These are phyloP conservation scores for Herminia tarsipennalis DNA, from an alignment of 2,888 invertebrate species.

Conservation along the genomic window DNA sequence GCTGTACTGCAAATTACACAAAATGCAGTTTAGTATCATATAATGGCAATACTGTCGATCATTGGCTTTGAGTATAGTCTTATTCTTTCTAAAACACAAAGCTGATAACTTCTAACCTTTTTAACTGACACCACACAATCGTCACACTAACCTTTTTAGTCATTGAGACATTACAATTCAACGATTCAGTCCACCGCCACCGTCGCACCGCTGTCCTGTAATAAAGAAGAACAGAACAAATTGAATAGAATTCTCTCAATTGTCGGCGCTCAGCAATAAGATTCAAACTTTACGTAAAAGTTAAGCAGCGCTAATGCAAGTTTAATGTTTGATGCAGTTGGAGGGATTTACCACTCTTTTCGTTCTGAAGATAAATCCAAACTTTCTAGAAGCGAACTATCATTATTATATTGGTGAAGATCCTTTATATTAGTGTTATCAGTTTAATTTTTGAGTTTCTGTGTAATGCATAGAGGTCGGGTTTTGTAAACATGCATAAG, in stretches of 20 bases:
- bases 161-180: constrained; percentile 24
- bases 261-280: constrained; percentile 47
- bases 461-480: too few species aligned
- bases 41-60: too few species aligned
- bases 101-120: background rate
- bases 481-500: too few species aligned
- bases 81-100: too few species aligned
- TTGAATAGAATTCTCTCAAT: constrained; percentile 46
- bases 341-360: constrained; percentile 50
- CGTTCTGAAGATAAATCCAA: constrained; percentile 25
- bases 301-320: constrained; percentile 72
- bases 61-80: too few species aligned
- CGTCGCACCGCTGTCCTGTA: constrained; percentile 14
- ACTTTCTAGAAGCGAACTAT: constrained; percentile 15
- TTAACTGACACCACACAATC: background rate
- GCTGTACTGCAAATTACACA: too few species aligned
- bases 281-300: constrained; percentile 69
- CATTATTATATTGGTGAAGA: too few species aligned
- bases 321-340: constrained; percentile 79
- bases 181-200: constrained; percentile 9
- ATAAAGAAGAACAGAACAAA: constrained; percentile 45
- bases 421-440: too few species aligned
- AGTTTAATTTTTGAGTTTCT: too few species aligned
- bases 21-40: too few species aligned
- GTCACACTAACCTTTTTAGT: background rate